These are phyloP conservation scores for Goniozus legneri DNA, from an alignment of 1,140 invertebrate genomes.

Conservation along the genomic window DNA sequence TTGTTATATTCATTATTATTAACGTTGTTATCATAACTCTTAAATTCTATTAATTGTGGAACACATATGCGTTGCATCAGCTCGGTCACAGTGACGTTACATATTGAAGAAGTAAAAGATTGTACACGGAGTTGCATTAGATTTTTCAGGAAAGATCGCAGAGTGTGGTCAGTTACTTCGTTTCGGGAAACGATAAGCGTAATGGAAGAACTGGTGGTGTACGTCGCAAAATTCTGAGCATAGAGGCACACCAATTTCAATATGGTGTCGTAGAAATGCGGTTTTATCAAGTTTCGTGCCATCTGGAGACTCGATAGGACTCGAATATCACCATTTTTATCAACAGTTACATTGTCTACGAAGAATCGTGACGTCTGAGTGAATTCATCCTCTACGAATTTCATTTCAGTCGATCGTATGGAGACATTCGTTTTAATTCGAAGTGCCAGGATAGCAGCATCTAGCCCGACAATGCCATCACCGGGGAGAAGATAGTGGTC, in stretches of 20 bases:
- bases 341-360: conserved; percentile 11
- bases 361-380: conserved; percentile 20
- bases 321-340: conserved; percentile 13
- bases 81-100: conserved; percentile 46
- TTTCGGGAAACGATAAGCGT: conserved; percentile 56
- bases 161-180: conserved; percentile 46
- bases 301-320: conserved; percentile 12
- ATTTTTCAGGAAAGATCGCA: conserved; percentile 42
- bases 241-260: conserved; percentile 19
- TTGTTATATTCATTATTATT: conserved; percentile 26
- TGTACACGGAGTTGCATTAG: conserved; percentile 33
- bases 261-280: conserved; percentile 14
- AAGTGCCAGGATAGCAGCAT: conserved; percentile 22
- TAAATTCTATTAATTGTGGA: conserved; percentile 51
- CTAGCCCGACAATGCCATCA: conserved; percentile 28
- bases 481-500: conserved; percentile 45
- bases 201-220: conserved; percentile 54
- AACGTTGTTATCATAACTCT: conserved; percentile 35
- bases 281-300: conserved; percentile 6
- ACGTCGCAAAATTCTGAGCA: conserved; percentile 38
- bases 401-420: conserved; percentile 20
- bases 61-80: conserved; percentile 55
- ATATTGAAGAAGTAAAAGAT: conserved; percentile 35
- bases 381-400: conserved; percentile 28
- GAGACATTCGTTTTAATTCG: conserved; percentile 23